phyloP scores from a whole-genome alignment of 2,888 invertebrate genomes.

The Macaria notata region DNA sequence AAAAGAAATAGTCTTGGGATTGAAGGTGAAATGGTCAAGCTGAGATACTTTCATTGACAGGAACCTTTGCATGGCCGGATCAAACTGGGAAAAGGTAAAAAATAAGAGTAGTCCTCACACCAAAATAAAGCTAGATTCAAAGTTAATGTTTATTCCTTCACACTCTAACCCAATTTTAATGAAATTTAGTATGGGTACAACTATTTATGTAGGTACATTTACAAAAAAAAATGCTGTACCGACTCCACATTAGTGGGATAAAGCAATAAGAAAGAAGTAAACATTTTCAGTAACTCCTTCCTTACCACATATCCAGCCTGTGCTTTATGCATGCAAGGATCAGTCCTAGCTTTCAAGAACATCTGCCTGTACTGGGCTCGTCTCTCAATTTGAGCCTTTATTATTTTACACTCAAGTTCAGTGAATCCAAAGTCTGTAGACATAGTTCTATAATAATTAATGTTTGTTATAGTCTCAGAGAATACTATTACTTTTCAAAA shows the following conservation, averaged over 20 bases:
- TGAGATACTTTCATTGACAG: constrained; percentile 84
- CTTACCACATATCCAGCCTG: constrained; percentile 88
- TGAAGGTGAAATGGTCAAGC: constrained; percentile 85
- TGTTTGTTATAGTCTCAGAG: too few relatives aligned
- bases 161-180: too few relatives aligned
- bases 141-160: too few relatives aligned
- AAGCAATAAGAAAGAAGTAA: too few relatives aligned
- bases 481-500: too few relatives aligned
- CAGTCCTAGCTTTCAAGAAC: constrained; percentile 85
- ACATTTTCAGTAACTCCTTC: constrained; percentile 30
- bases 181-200: too few relatives aligned
- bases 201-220: too few relatives aligned
- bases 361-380: constrained; percentile 83
- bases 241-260: too few relatives aligned
- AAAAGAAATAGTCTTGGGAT: constrained; percentile 67
- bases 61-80: constrained; percentile 87
- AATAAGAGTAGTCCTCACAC: too few relatives aligned
- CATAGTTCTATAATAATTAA: constrained; percentile 27
- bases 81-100: constrained; percentile 84
- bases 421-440: constrained; percentile 71
- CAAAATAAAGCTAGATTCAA: too few relatives aligned
- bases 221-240: too few relatives aligned
- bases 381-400: constrained; percentile 83
- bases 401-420: constrained; percentile 70
- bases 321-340: constrained; percentile 85